phyloP scores from a whole-genome alignment of 2,113 vertebrate genomes.

The Lota lota region DNA sequence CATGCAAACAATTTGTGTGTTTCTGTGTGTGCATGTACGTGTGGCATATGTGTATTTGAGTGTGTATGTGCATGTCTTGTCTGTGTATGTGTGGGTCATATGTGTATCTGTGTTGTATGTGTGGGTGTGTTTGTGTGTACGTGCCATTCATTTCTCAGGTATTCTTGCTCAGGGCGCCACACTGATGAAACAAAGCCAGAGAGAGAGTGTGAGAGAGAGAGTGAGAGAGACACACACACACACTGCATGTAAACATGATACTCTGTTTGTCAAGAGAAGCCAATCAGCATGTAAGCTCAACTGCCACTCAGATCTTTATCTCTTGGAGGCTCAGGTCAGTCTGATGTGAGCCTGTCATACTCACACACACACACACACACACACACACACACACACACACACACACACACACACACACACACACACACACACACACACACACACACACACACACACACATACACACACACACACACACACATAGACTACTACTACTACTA shows the following conservation, averaged over 20 bases:
- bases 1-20: not conserved
- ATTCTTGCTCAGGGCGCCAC: constrained; percentile 22
- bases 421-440: not conserved
- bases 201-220: constrained; percentile 21
- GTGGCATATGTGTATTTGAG: not conserved
- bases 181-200: constrained; percentile 54
- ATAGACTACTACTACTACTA: too few relatives aligned
- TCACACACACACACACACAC: too few relatives aligned
- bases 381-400: too few relatives aligned
- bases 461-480: too few relatives aligned
- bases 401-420: too few relatives aligned
- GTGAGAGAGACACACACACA: too few relatives aligned
- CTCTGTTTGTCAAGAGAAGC: constrained; percentile 51
- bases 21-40: not conserved
- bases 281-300: constrained; percentile 37
- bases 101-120: constrained; percentile 13
- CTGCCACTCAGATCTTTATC: not conserved
- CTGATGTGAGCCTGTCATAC: constrained; percentile 39
- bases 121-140: constrained; percentile 6
- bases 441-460: not conserved
- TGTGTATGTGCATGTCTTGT: not conserved
- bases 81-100: not conserved
- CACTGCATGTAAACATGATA: constrained; percentile 49
- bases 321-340: constrained; percentile 54
- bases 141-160: constrained; percentile 23